Base-by-base conservation (phyloP, 2,113 vertebrate genomes). In the Atrichornis clamosus region DNA sequence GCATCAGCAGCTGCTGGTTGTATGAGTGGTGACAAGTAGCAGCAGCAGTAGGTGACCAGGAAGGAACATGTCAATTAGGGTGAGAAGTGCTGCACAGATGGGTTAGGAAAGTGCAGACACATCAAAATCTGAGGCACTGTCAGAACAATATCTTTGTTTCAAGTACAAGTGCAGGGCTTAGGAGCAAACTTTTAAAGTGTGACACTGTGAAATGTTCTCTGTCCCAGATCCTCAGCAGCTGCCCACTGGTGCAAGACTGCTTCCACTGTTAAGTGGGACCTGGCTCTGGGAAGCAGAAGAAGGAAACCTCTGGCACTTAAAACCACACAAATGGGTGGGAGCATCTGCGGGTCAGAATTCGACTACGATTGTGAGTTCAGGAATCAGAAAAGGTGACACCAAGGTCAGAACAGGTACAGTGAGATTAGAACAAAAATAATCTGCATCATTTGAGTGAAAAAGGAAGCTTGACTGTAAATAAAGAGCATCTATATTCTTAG, bases 41-140 rank as follows among this genome's bases (percentile, higher is more conserved):
- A 94, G 81, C 60, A 87, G 89, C 65, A 74, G 83, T 22, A 44
- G 64, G 72, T 81, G 92, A 81, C 63, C 85, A 72, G 44, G 41
- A 91, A 81, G 63, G 59, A 90, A 42, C 3, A 1, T 10, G 72
- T 84, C 78, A 88, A 32, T 93, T 77, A 72, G 60, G 53, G 35
- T 41, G 53, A 94, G 68, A n/a, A 80, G 58, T 15, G 37, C 68
- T 58, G 77, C 77, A 62, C 65, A 63, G 62, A 49, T 13, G 24
- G 35, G 21, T 63, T 21, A 13, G 62, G 41, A 42, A 78, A 83
- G 55, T 3, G 44, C 73, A 41, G 7, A 24, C 47, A 26, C 7
- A 2, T 67, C 87, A 80, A 62, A 91, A 80, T 16, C 47, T 7
- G 78, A 74, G 42, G 50, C 18, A 0, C 23, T 46, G 26, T 11